phyloP scores from a whole-genome alignment of 2,888 invertebrate genomes.

The Pelosia muscerda region DNA sequence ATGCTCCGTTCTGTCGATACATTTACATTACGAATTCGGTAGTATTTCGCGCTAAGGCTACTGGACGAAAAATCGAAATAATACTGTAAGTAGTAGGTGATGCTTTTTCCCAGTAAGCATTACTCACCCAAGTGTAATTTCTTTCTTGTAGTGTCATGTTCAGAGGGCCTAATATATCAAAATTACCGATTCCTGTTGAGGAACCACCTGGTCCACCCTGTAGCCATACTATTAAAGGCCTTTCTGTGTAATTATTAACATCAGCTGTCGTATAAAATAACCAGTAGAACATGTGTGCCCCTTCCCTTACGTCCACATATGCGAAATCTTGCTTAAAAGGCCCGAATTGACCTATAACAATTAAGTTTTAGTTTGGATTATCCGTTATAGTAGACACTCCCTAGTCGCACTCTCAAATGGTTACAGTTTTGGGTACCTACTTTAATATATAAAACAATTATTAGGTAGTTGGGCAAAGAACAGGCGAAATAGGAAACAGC shows the following conservation, averaged over 20 bases:
- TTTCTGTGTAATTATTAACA: conserved; percentile 86
- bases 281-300: conserved; percentile 96
- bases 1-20: too few species aligned
- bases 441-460: too few species aligned
- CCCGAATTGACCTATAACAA: conserved; percentile 80
- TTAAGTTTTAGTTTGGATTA: neutral
- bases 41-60: too few species aligned
- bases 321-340: conserved; percentile 91
- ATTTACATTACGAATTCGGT: too few species aligned
- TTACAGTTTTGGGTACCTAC: neutral
- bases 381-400: neutral
- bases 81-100: too few species aligned
- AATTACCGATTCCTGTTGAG: conserved; percentile 94
- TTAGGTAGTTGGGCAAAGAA: too few species aligned
- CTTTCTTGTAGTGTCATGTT: conserved; percentile 88
- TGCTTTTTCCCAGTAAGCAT: too few species aligned
- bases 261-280: conserved; percentile 91
- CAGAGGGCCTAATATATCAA: conserved; percentile 93
- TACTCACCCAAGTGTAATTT: conserved; percentile 91
- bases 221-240: conserved; percentile 95
- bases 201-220: conserved; percentile 95
- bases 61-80: too few species aligned
- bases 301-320: conserved; percentile 90
- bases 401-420: neutral
- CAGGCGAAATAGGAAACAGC: neutral